These are phyloP conservation scores for Dolichomitus sp. DNA, from an alignment of 2,888 invertebrate genomes.

Conservation along the genomic window DNA sequence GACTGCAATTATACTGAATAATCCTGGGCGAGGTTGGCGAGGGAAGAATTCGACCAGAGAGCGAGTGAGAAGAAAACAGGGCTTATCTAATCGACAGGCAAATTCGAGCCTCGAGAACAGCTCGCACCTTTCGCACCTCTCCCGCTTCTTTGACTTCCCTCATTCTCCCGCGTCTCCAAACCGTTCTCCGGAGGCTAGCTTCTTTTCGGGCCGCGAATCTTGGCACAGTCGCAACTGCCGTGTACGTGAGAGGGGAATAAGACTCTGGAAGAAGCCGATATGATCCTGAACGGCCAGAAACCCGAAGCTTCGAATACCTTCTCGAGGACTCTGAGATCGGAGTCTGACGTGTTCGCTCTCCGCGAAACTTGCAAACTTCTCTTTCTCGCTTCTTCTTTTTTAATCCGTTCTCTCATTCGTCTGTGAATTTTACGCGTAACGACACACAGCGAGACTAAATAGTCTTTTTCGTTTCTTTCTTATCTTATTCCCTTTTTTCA, in stretches of 20 bases:
- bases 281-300: constrained; percentile 28
- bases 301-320: constrained; percentile 28
- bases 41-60: constrained; percentile 52
- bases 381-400: neutral
- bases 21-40: constrained; percentile 65
- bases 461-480: constrained; percentile 2
- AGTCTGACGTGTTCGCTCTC: constrained; percentile 13
- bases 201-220: constrained; percentile 1
- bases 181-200: constrained; percentile 1
- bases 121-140: constrained; percentile 69
- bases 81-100: constrained; percentile 71
- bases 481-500: constrained; percentile 1
- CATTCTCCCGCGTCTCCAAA: neutral
- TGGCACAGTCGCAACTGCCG: neutral
- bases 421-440: constrained; percentile 29
- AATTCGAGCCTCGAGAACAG: constrained; percentile 61
- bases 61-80: constrained; percentile 24
- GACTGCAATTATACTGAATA: constrained; percentile 70
- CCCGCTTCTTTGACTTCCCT: constrained; percentile 37
- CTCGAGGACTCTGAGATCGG: constrained; percentile 1
- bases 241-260: neutral
- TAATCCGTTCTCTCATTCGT: constrained; percentile 18
- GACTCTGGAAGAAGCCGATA: constrained; percentile 3
- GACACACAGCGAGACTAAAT: constrained; percentile 7
- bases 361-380: neutral